phyloP scores from a whole-genome alignment of 2,888 invertebrate species.

The Seira ritae region DNA sequence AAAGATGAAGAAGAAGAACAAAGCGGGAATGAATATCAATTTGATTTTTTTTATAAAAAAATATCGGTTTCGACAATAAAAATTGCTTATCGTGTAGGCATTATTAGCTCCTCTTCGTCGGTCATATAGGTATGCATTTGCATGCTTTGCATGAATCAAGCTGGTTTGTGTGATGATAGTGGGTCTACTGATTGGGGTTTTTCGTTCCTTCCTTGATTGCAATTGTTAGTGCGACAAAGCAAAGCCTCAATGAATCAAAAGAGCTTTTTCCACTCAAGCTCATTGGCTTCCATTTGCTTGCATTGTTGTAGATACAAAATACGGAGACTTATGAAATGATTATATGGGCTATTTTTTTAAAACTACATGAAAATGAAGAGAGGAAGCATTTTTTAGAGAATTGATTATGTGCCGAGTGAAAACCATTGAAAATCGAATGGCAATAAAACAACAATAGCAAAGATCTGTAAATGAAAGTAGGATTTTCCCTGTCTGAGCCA shows the following conservation, averaged over 20 bases:
- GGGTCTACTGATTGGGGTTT: constrained; percentile 50
- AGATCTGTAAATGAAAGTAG: not conserved
- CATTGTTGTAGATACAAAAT: not conserved
- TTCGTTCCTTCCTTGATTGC: constrained; percentile 18
- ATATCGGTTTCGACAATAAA: constrained; percentile 6
- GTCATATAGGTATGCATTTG: not conserved
- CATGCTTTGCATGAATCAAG: constrained; percentile 14
- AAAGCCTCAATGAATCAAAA: constrained; percentile 1
- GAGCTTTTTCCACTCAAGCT: not conserved
- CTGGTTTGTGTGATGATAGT: not conserved
- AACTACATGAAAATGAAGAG: not conserved
- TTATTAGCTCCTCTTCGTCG: not conserved
- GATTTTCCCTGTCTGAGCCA: not conserved
- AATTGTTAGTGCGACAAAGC: constrained; percentile 16
- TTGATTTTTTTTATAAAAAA: constrained; percentile 1
- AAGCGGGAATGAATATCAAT: constrained; percentile 5
- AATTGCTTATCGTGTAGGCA: not conserved
- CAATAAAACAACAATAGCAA: not conserved
- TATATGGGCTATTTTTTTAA: too few species aligned
- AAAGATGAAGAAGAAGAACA: constrained; percentile 8
- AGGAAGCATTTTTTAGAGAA: not conserved
- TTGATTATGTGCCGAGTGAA: not conserved
- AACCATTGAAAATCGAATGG: not conserved
- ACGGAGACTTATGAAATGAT: constrained; percentile 2
- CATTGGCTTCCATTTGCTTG: not conserved